Evolutionary conservation across 1,140 invertebrate species (phyloP).

Genomic region (Euglossa dilemma): DNA sequence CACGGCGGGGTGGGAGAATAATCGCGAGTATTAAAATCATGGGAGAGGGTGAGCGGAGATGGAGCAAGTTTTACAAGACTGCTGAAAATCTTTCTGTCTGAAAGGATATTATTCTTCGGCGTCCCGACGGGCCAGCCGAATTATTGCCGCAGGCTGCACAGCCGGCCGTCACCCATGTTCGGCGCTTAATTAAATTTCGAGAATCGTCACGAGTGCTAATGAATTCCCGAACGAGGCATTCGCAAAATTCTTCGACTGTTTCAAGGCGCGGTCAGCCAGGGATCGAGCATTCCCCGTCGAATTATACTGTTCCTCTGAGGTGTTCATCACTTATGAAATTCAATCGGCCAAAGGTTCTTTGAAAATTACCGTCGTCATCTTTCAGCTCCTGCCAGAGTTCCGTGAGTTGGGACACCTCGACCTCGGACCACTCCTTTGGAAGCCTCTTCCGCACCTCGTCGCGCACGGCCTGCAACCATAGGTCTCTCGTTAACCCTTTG

Average conservation of each 20-base stretch:
- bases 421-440: conserved; percentile 88
- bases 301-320: conserved; percentile 18
- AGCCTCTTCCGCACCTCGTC: conserved; percentile 78
- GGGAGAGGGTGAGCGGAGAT: conserved; percentile 43
- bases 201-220: conserved; percentile 63
- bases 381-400: conserved; percentile 89
- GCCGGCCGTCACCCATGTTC: conserved; percentile 61
- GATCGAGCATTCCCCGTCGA: not conserved
- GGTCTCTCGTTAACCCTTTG: not conserved
- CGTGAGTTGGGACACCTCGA: conserved; percentile 90
- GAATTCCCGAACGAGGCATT: conserved; percentile 54
- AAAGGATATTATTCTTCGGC: conserved; percentile 62
- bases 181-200: conserved; percentile 66
- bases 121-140: conserved; percentile 37
- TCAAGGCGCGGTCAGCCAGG: conserved; percentile 35
- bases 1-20: conserved; percentile 19
- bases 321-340: conserved; percentile 14
- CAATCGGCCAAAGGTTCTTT: not conserved
- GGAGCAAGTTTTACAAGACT: conserved; percentile 63
- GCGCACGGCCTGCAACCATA: conserved; percentile 66
- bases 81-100: conserved; percentile 57
- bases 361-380: conserved; percentile 84
- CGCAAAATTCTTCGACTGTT: conserved; percentile 60
- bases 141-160: conserved; percentile 59
- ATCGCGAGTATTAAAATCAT: conserved; percentile 52